These are phyloP conservation scores for Diplosoma virens DNA, from an alignment of 23 tunicate genomes.

Conservation along the genomic window DNA sequence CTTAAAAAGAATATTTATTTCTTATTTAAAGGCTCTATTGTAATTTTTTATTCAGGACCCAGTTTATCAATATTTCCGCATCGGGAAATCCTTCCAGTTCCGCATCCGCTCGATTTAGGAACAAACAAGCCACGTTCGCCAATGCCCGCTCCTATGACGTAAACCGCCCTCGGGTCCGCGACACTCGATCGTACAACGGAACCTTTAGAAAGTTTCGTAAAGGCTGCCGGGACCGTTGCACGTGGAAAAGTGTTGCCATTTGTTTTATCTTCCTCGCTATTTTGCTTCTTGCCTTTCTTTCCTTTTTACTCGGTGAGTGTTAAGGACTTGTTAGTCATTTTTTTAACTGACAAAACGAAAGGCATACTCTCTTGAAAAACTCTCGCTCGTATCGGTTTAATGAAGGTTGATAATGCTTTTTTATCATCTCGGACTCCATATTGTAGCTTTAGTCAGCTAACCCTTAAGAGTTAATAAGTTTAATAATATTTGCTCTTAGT, in stretches of 20 bases:
- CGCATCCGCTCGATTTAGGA: constrained; percentile 76
- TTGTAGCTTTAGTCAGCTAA: too few relatives aligned
- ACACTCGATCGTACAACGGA: constrained; percentile 27
- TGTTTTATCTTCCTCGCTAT: constrained; percentile 32
- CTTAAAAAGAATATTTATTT: too few relatives aligned
- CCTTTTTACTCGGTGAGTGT: constrained; percentile 70
- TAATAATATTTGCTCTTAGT: too few relatives aligned
- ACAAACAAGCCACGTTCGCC: constrained; percentile 50
- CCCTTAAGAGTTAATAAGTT: too few relatives aligned
- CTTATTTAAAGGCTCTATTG: too few relatives aligned
- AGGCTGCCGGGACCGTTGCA: constrained; percentile 21
- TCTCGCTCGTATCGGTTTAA: too few relatives aligned
- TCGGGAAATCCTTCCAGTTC: background rate
- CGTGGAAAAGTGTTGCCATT: constrained; percentile 72
- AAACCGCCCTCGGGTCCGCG: constrained; percentile 21
- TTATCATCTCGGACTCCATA: too few relatives aligned
- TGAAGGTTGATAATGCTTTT: too few relatives aligned
- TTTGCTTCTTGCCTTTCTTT: constrained; percentile 54
- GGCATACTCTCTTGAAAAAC: too few relatives aligned
- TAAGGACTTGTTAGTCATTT: background rate
- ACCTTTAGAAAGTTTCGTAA: constrained; percentile 27
- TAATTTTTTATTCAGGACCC: too few relatives aligned
- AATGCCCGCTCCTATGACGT: constrained; percentile 13
- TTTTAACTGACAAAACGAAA: too few relatives aligned
- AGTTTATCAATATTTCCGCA: background rate